Evolutionary conservation across 1,140 invertebrate genomes (phyloP), one percentile per base, ranked within the genome.

Genomic region (Magallana ariakensis): DNA sequence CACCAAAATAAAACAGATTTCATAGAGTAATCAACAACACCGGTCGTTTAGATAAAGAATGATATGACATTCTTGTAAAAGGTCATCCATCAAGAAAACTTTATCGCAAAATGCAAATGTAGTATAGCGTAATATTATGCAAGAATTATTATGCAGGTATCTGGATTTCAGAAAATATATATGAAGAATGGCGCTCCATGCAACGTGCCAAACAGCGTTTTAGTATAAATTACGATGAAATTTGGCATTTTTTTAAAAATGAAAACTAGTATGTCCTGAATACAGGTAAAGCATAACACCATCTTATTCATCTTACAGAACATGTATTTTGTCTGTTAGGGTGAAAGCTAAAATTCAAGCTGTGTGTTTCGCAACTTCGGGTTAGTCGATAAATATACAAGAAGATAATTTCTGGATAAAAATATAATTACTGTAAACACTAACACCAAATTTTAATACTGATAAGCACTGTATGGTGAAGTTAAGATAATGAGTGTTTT

Each of bases 161-260:
- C 66, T 75, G 66, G 66, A 75, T 75, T 75, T 75, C 66, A 75
- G 66, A 75, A 26, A 62, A 62, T 26, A 75, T 75, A 75, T 75
- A 75, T 75, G 22, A 26, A 26, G 22, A 75, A 75, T 75, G 66
- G 66, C 66, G 66, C 66, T 75, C 66, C 66, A 75, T 75, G 66
- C 66, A 26, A 75, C 66, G 22, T 75, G 66, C 66, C 22, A 75
- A 75, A 26, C 22, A 75, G 22, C 66, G 26, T 8, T 75, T 75
- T 22, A 19, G 22, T 75, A 33, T 75, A 75, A 22, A 26, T 75
- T 26, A 19, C 15, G 22, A 26, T 26, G 22, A 11, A 75, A 26
- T 22, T 26, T 75, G 66, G 33, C 66, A 75, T 13, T 75, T 75
- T 11, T 75, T 5, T 26, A 13, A 10, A 75, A 46, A 75, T 75